A percentile compares a stretch with the other conserved stretches of the same genome.
These are phyloP conservation scores for Vollenhovia emeryi DNA, from an alignment of 1,140 invertebrate species.

Conservation along the genomic window DNA sequence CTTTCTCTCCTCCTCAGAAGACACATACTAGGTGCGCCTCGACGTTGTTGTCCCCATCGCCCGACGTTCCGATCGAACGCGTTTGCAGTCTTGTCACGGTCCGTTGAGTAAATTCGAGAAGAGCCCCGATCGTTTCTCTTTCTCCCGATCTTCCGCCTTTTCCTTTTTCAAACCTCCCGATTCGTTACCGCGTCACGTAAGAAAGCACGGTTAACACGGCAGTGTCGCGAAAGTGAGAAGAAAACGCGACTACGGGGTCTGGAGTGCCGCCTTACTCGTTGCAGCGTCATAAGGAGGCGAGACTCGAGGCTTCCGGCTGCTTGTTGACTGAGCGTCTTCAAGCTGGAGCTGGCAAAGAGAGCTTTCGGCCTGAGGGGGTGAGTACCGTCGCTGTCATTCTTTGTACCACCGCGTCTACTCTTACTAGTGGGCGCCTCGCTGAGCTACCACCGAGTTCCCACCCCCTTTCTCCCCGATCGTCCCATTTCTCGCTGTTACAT, in stretches of 20 bases:
- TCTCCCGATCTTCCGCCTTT: slow-evolving; percentile 33
- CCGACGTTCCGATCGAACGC: slow-evolving; percentile 35
- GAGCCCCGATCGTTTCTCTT: slow-evolving; percentile 33
- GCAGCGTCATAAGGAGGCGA: slow-evolving; percentile 55
- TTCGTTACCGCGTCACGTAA: slow-evolving; percentile 23
- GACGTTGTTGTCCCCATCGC: slow-evolving; percentile 24
- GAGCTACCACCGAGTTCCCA: slow-evolving; percentile 25
- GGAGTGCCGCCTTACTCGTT: slow-evolving; percentile 48
- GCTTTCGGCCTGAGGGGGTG: slow-evolving; percentile 78
- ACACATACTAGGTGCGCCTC: neutral
- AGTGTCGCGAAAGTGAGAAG: slow-evolving; percentile 52
- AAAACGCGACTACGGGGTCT: slow-evolving; percentile 24
- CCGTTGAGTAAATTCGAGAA: slow-evolving; percentile 23
- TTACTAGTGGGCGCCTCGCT: neutral
- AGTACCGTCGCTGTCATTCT: slow-evolving; percentile 64
- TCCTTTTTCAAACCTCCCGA: neutral
- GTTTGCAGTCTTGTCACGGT: slow-evolving; percentile 37
- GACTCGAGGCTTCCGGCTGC: slow-evolving; percentile 62
- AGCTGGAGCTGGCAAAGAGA: slow-evolving; percentile 81
- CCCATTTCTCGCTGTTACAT: slow-evolving; percentile 12
- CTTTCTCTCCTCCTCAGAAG: slow-evolving; percentile 45
- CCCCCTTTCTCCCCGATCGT: slow-evolving; percentile 15
- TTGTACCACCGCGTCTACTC: slow-evolving; percentile 29
- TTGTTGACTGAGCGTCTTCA: slow-evolving; percentile 80
- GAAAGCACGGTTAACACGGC: slow-evolving; percentile 48